phyloP scores from a whole-genome alignment of 1,140 invertebrate species.

The Tigriopus japonicus region DNA sequence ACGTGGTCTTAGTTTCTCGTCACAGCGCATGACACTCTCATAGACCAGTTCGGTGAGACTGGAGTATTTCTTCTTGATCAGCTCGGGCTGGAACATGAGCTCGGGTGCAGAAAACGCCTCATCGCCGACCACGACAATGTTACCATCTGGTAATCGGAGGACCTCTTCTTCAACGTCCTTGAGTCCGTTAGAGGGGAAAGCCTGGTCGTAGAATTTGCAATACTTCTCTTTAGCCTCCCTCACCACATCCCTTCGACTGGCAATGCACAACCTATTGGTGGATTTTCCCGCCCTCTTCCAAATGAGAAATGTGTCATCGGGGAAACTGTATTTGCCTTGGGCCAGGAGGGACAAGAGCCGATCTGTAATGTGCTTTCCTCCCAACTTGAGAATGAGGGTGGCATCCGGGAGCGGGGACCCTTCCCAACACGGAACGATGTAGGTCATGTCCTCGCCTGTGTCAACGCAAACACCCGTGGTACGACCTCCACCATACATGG shows the following conservation, averaged over 20 bases:
- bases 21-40: neutral
- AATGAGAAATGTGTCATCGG: constrained; percentile 11
- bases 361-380: constrained; percentile 10
- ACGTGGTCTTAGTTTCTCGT: constrained; percentile 1
- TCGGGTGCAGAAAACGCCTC: constrained; percentile 7
- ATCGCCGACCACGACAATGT: constrained; percentile 12
- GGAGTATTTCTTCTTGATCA: neutral
- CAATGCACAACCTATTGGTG: neutral
- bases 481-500: constrained; percentile 13
- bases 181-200: neutral
- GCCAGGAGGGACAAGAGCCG: neutral
- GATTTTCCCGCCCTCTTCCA: neutral
- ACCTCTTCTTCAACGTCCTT: constrained; percentile 3
- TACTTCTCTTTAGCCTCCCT: constrained; percentile 11
- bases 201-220: neutral
- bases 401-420: constrained; percentile 5
- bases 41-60: constrained; percentile 6
- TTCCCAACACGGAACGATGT: constrained; percentile 10
- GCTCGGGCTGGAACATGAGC: constrained; percentile 9
- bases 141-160: constrained; percentile 10
- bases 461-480: constrained; percentile 12
- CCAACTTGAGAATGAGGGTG: constrained; percentile 2
- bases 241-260: neutral
- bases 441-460: constrained; percentile 11
- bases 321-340: constrained; percentile 13